Evolutionary conservation across 2,113 vertebrate genomes (phyloP).

Genomic region (Lonchura striata): DNA sequence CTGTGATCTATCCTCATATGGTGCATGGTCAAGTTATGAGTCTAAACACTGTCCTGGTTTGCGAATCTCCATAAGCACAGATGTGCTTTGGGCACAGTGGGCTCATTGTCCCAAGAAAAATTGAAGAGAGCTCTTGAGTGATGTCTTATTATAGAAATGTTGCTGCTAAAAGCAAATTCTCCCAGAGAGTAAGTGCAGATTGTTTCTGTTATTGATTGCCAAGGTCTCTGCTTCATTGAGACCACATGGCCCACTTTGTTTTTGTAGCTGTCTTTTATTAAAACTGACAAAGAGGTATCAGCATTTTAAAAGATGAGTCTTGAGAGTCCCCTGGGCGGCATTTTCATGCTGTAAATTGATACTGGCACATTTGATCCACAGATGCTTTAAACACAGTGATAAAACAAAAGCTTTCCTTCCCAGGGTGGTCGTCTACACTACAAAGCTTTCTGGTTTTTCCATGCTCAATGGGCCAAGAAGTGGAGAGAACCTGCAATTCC

Average conservation of each 20-base stretch:
- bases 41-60: slow-evolving; percentile 29
- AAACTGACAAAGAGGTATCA: slow-evolving; percentile 65
- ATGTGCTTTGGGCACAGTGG: slow-evolving; percentile 39
- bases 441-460: not conserved
- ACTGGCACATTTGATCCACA: slow-evolving; percentile 50
- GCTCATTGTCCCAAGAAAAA: slow-evolving; percentile 46
- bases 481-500: not conserved
- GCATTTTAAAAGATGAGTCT: slow-evolving; percentile 40
- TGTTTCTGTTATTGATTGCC: slow-evolving; percentile 53
- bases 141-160: slow-evolving; percentile 30
- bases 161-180: slow-evolving; percentile 52
- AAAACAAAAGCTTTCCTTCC: slow-evolving; percentile 49
- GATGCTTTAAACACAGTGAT: slow-evolving; percentile 58
- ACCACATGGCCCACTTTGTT: slow-evolving; percentile 61
- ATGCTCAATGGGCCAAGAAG: not conserved
- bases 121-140: slow-evolving; percentile 4
- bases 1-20: not conserved
- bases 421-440: slow-evolving; percentile 9
- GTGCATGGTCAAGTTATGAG: not conserved
- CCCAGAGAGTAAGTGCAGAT: slow-evolving; percentile 23
- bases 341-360: slow-evolving; percentile 57
- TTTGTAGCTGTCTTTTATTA: slow-evolving; percentile 65
- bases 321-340: slow-evolving; percentile 18
- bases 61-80: not conserved
- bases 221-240: slow-evolving; percentile 37